Evolutionary conservation across 2,888 invertebrate species (phyloP), one percentile per base, ranked within the genome.

Genomic region (Ochropleura leucogaster): DNA sequence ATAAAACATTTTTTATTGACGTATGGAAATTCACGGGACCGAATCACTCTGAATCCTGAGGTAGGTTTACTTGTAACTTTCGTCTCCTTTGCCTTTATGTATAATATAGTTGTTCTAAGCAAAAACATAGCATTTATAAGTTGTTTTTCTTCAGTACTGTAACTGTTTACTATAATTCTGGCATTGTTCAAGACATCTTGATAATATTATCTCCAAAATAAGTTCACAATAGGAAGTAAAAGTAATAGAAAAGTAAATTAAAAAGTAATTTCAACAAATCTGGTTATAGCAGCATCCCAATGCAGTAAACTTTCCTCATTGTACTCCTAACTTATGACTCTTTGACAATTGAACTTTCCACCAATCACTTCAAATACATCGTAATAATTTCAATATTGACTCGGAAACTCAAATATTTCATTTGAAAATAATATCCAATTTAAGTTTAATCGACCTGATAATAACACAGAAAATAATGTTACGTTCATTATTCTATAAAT

Each of bases 1-100:
- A 65, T 79, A 73, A 79, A 73, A 53, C 74, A 76, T 79, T 53
- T 79, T 77, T 44, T 79, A 77, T 79, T 79, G 77, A 79, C 77
- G 49, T 76, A 76, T 76, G 72, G 44, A 71, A 76, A 76, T 76
- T 53, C 71, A 72, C 49, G 53, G 72, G 47, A 55, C 30, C 30
- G 72, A 55, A 49, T 30, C 79, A 40, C 60, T 55, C 44, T 18
- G 44, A 69, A 47, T 42, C 47, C 30, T 71, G 79, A 76, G 62
- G 12, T 76, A 71, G 53, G 55, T 55, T 72, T 72, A 62, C n/a
- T 62, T 44, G 44, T 47, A 79, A 62, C 12, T 68, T 46, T 40
- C 40, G 16, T 40, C n/a, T 40, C 10, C n/a, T 53, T n/a, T 49
- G 16, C 14, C 16, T 8, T 51, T 53, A n/a, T 16, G 18, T 18